phyloP scores from a whole-genome alignment of 2,888 invertebrate genomes.

The Osmoderma eremita region DNA sequence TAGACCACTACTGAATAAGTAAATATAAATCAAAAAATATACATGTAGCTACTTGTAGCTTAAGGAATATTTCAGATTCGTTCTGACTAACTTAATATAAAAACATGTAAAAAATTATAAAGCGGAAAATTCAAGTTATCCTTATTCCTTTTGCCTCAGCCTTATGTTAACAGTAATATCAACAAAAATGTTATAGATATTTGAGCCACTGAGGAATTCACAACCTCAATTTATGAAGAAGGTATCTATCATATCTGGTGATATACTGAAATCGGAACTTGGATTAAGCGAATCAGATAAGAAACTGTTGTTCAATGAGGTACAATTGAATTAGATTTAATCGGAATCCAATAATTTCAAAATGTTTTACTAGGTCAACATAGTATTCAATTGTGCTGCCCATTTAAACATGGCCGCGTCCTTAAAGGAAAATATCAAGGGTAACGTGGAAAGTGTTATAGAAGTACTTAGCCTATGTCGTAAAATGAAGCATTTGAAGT shows the following conservation, averaged over 20 bases:
- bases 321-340: neutral
- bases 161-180: too few relatives aligned
- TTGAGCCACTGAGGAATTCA: slow-evolving; percentile 30
- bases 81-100: too few relatives aligned
- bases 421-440: slow-evolving; percentile 50
- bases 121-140: too few relatives aligned
- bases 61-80: too few relatives aligned
- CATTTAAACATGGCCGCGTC: slow-evolving; percentile 53
- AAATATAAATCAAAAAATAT: too few relatives aligned
- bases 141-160: neutral
- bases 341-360: slow-evolving; percentile 4
- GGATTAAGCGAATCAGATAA: slow-evolving; percentile 35
- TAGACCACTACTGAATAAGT: too few relatives aligned
- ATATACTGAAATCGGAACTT: slow-evolving; percentile 44
- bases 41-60: too few relatives aligned
- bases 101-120: too few relatives aligned
- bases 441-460: slow-evolving; percentile 52
- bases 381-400: slow-evolving; percentile 56
- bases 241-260: slow-evolving; percentile 52
- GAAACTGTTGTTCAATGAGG: slow-evolving; percentile 43
- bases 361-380: slow-evolving; percentile 49
- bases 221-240: slow-evolving; percentile 45
- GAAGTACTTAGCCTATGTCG: slow-evolving; percentile 49
- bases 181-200: slow-evolving; percentile 40
- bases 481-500: slow-evolving; percentile 49